Base-by-base conservation (phyloP, 1,140 invertebrate genomes). In the Sminthurides bifidus region DNA sequence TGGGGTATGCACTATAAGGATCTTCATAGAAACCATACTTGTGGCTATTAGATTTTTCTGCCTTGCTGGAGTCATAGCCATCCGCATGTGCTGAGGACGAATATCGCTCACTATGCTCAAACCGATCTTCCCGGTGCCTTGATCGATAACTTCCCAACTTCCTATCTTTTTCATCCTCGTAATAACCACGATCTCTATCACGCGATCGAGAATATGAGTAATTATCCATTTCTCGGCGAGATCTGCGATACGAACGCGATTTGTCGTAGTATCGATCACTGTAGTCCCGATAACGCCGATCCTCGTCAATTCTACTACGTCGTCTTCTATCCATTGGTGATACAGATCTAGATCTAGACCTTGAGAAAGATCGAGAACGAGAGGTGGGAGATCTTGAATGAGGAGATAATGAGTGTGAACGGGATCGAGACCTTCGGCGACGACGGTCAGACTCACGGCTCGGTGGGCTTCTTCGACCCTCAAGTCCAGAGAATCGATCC, bases 161-260 rank as follows among this genome's bases (percentile, higher is more conserved):
- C n/a, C n/a, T n/a, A n/a, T n/a, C n/a, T n/a, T n/a, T n/a, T n/a
- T n/a, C n/a, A n/a, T n/a, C n/a, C n/a, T n/a, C n/a, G n/a, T n/a
- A n/a, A n/a, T n/a, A n/a, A n/a, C n/a, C n/a, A n/a, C 56, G 17
- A 33, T 51, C 46, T 60, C 55, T 59, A 43, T 59, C 49, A 14
- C 54, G 29, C 14, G 45, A 53, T 27, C 30, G 19, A 33, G 14
- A 26, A 59, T 48, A n/a, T 35, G 21, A 26, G 37, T 33, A 14
- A 40, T 30, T 46, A 21, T 58, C 35, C 33, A 30, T 44, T 37
- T 43, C 41, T 33, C 17, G 37, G 45, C 21, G 26, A 53, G 3
- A 17, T 5, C 49, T 17, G n/a, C 35, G 29, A 17, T 26, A 24
- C 6, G 49, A 31, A 51, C 15, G 17, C 17, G 27, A 33, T 17